Percentiles rank a stretch among this genome's conserved stretches.
Evolutionary conservation across 2,113 vertebrate genomes (phyloP).

Genomic region (Holacanthus passer): DNA sequence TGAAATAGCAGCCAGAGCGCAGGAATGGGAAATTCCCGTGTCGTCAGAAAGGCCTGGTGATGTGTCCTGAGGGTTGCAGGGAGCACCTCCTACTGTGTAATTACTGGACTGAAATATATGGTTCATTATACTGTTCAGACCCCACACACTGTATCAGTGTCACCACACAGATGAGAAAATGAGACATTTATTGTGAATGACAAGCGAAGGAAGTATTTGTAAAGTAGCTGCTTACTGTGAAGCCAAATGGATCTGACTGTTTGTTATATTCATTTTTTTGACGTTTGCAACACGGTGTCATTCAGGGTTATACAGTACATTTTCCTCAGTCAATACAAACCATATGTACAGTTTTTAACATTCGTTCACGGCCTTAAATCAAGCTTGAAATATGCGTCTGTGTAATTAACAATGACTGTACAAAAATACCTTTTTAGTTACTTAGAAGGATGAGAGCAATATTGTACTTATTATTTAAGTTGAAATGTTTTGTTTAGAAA

Average conservation of each 20-base stretch:
- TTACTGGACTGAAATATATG: constrained; percentile 64
- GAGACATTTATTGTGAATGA: constrained; percentile 45
- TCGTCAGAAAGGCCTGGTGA: constrained; percentile 42
- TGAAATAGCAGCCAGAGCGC: constrained; percentile 55
- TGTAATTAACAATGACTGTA: constrained; percentile 1
- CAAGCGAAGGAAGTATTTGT: constrained; percentile 51
- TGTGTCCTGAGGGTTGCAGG: constrained; percentile 61
- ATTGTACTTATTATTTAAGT: neutral
- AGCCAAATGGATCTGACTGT: constrained; percentile 28
- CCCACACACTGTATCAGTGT: constrained; percentile 62
- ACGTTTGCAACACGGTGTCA: constrained; percentile 1
- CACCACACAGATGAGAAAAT: constrained; percentile 30
- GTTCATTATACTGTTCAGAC: constrained; percentile 57
- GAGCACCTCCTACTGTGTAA: constrained; percentile 60
- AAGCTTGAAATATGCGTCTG: neutral
- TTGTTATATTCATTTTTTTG: constrained; percentile 39
- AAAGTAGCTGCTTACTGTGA: constrained; percentile 19
- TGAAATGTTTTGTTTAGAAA: neutral
- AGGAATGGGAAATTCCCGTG: constrained; percentile 74
- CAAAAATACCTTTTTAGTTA: neutral
- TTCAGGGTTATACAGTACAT: neutral
- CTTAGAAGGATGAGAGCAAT: neutral
- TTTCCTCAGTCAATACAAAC: constrained; percentile 2
- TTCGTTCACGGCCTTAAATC: neutral
- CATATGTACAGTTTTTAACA: constrained; percentile 11